Percentiles rank a stretch among this genome's conserved stretches.
Evolutionary conservation across 2,113 vertebrate species (phyloP).

Genomic region (Dipodomys stephensi): DNA sequence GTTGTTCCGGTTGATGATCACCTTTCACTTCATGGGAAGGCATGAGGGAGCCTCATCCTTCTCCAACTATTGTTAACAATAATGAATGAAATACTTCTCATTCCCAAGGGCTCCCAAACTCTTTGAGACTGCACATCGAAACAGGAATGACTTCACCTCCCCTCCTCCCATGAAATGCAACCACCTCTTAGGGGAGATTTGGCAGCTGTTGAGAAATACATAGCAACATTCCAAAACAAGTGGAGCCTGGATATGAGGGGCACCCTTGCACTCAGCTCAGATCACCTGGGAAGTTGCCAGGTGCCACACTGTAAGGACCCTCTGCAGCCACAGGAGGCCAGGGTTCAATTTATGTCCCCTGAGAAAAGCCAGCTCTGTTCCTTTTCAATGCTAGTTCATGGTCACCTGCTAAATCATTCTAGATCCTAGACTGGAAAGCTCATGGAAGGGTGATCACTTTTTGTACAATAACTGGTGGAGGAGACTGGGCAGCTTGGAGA

Average conservation of each 20-base stretch:
- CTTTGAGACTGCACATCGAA: constrained; percentile 39
- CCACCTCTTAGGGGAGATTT: constrained; percentile 33
- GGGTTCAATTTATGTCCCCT: not conserved
- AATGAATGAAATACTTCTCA: constrained; percentile 56
- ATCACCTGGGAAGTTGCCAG: constrained; percentile 61
- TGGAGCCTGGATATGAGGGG: not conserved
- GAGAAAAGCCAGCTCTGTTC: not conserved
- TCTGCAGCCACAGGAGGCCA: not conserved
- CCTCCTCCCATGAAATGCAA: constrained; percentile 44
- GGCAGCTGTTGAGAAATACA: constrained; percentile 61
- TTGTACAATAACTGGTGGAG: not conserved
- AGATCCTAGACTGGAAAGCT: not conserved
- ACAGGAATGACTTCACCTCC: constrained; percentile 57
- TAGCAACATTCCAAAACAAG: constrained; percentile 67
- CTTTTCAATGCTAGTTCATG: not conserved
- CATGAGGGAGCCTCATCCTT: not conserved
- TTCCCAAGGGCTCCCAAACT: constrained; percentile 38
- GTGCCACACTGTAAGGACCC: not conserved
- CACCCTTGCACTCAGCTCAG: not conserved
- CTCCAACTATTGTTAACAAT: constrained; percentile 60
- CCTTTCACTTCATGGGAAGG: constrained; percentile 46
- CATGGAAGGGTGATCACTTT: not conserved
- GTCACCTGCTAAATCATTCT: constrained; percentile 34
- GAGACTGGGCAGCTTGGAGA: not conserved
- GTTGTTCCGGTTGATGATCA: constrained; percentile 52